These are phyloP conservation scores for Psephotus haematonotus DNA, from an alignment of 2,113 vertebrate genomes.

Conservation along the genomic window DNA sequence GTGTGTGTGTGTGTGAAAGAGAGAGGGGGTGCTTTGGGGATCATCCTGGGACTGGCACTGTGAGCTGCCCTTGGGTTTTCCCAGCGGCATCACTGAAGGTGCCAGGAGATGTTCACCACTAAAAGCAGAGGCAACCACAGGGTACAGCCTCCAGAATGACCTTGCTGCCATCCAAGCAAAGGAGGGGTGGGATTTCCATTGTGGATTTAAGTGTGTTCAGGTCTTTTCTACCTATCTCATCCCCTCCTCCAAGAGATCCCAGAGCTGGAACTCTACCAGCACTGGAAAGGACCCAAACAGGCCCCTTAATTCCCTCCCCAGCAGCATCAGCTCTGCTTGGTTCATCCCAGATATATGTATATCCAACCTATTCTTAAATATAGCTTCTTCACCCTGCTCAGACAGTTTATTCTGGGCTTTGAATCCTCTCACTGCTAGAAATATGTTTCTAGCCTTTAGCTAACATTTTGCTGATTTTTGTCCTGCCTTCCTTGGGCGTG, in stretches of 20 bases:
- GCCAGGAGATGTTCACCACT: neutral
- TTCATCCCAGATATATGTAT: neutral
- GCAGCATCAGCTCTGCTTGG: neutral
- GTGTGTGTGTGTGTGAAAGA: neutral
- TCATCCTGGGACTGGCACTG: neutral
- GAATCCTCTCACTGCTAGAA: neutral
- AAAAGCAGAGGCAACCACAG: neutral
- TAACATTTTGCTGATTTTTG: neutral
- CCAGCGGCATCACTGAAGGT: neutral
- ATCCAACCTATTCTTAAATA: neutral
- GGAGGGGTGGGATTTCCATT: neutral
- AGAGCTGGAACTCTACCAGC: neutral
- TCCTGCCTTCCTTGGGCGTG: fast-evolving
- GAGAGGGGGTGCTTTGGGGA: neutral
- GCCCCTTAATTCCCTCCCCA: neutral
- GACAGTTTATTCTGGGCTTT: neutral
- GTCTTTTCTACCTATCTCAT: neutral
- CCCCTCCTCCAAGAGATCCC: neutral
- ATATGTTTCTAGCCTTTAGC: neutral
- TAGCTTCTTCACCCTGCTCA: neutral
- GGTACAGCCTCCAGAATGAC: neutral
- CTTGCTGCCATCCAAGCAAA: neutral
- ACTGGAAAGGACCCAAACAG: neutral
- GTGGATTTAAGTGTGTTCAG: neutral
- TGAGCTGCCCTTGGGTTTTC: neutral